These are phyloP conservation scores for Drosophila buzzatii DNA, from an alignment of 2,888 invertebrate species.

Conservation along the genomic window DNA sequence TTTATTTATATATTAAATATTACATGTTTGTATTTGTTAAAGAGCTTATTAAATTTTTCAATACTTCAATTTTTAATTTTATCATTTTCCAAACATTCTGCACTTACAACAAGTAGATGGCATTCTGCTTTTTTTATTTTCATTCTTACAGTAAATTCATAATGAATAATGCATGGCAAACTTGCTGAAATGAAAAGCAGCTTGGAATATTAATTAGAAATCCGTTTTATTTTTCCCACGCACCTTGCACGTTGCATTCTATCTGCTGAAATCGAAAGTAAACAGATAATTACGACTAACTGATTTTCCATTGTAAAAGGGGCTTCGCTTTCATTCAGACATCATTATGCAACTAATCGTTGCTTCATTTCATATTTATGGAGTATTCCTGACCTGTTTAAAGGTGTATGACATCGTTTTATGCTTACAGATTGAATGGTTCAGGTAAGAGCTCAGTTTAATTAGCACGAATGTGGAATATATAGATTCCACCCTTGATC, in stretches of 20 bases:
- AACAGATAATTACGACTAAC: neutral
- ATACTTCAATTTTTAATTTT: no score
- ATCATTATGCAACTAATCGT: conserved; percentile 14
- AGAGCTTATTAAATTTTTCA: no score
- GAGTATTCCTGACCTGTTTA: neutral
- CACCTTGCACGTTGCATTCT: neutral
- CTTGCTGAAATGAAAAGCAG: neutral
- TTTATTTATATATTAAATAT: no score
- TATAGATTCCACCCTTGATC: neutral
- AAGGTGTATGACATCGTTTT: neutral
- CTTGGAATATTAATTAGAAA: neutral
- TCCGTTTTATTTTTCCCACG: neutral
- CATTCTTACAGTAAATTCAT: neutral
- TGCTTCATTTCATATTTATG: conserved; percentile 24
- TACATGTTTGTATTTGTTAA: no score
- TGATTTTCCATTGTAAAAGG: neutral
- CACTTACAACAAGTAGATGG: no score
- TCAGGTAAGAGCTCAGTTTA: conserved; percentile 43
- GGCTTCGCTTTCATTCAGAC: neutral
- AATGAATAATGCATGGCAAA: neutral
- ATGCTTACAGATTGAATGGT: conserved; percentile 6
- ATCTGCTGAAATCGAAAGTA: neutral
- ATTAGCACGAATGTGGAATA: conserved; percentile 59
- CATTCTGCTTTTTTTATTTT: neutral
- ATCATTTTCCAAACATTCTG: no score